A percentile compares a stretch with the other conserved stretches of the same genome.
Evolutionary conservation across 2,113 vertebrate genomes (phyloP).

Genomic region (Pholis gunnellus): DNA sequence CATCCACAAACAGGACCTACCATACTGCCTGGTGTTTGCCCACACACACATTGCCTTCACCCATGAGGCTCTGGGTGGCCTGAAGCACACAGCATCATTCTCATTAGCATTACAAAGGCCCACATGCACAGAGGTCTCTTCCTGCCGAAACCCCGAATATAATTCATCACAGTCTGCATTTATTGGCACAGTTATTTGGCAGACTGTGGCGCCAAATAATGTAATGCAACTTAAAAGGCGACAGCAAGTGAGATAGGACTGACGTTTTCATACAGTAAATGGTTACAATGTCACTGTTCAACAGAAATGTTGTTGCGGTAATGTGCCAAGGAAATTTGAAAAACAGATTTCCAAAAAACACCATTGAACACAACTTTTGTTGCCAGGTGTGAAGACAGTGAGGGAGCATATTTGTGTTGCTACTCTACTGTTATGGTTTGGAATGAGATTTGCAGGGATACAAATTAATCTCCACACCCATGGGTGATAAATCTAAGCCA

Average conservation of each 20-base stretch:
- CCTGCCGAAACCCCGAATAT: constrained; percentile 4
- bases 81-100: constrained; percentile 30
- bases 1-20: neutral
- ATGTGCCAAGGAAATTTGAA: neutral
- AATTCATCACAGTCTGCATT: constrained; percentile 33
- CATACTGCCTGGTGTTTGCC: neutral
- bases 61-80: neutral
- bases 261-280: neutral
- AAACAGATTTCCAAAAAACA: neutral
- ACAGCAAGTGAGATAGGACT: neutral
- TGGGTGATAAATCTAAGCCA: constrained; percentile 40
- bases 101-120: constrained; percentile 53
- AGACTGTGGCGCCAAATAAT: constrained; percentile 7
- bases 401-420: neutral
- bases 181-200: constrained; percentile 20
- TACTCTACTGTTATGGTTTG: neutral
- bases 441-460: neutral
- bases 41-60: constrained; percentile 20
- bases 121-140: constrained; percentile 33
- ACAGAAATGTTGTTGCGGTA: neutral
- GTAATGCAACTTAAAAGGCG: constrained; percentile 15
- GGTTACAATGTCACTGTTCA: neutral
- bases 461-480: constrained; percentile 3
- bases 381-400: neutral
- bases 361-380: neutral